Percentiles rank a stretch among this genome's conserved stretches.
These are phyloP conservation scores for Zapus hudsonius DNA, from an alignment of 2,113 vertebrate species.

Conservation along the genomic window DNA sequence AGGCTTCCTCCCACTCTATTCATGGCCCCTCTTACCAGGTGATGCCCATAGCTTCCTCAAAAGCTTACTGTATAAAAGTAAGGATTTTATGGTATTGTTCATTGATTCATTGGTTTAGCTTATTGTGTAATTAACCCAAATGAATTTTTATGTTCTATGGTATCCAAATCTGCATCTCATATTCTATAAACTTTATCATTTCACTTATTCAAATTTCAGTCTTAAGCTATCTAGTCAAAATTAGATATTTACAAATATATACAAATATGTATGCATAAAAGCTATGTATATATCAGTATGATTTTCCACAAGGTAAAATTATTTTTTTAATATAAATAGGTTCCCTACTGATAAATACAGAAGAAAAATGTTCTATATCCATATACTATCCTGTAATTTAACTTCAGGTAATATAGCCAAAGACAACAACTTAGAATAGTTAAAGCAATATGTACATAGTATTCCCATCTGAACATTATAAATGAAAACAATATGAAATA, in stretches of 20 bases:
- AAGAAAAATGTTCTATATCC: neutral
- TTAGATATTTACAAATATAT: neutral
- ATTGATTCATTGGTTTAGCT: no score
- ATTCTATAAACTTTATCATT: neutral
- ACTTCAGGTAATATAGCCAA: neutral
- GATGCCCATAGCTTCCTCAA: no score
- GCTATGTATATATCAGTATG: neutral
- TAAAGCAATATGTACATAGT: neutral
- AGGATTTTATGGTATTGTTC: no score
- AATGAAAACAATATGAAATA: neutral
- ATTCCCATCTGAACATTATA: neutral
- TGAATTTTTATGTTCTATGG: no score
- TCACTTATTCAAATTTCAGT: neutral
- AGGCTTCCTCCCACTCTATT: no score
- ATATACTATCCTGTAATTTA: conserved; percentile 22
- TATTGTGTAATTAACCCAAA: no score
- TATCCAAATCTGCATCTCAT: neutral
- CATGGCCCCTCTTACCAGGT: no score
- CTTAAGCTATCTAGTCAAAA: neutral
- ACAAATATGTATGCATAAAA: neutral
- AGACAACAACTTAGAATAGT: conserved; percentile 32
- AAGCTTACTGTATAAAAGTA: no score
- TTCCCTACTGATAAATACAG: neutral
- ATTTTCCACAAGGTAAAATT: neutral
- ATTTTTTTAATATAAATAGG: no score